Base-by-base conservation (phyloP, 1,140 invertebrate genomes). In the Carposina sasakii region DNA sequence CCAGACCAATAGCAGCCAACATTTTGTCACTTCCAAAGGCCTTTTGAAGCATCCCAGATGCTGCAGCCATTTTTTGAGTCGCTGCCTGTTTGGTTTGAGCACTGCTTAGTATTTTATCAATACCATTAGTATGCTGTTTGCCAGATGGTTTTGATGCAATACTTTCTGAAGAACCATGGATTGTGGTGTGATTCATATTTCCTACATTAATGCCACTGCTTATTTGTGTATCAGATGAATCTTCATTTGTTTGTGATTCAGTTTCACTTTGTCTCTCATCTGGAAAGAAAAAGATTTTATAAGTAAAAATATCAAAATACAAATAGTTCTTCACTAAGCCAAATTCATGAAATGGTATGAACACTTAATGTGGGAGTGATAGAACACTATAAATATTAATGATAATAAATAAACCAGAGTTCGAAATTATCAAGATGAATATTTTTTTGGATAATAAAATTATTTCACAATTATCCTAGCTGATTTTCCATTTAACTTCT, bases 251-350 rank as follows among this genome's bases (percentile, higher is more conserved):
- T 81, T 96, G 93, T 10, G 94, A 96, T 84, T 97, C 95, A 36
- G 92, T 93, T 84, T 96, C 95, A 85, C 93, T 96, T 68, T 94
- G 93, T 67, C 91, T 89, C 68, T 94, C 93, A 86, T 90, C 91
- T 93, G 73, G 69, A 87, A 87, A 77, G 59, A 81, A 15, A 41
- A 33, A 33, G 20, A 12, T 13, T 15, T n/a, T n/a, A n/a, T n/a
- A n/a, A n/a, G n/a, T n/a, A n/a, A n/a, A n/a, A n/a, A n/a, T n/a
- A n/a, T n/a, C n/a, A n/a, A n/a, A n/a, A n/a, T n/a, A n/a, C n/a
- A n/a, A n/a, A n/a, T n/a, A n/a, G n/a, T n/a, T n/a, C n/a, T n/a
- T n/a, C n/a, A n/a, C n/a, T n/a, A n/a, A n/a, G n/a, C n/a, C n/a
- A n/a, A n/a, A n/a, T n/a, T n/a, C n/a, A n/a, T n/a, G n/a, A n/a